Evolutionary conservation across 1,140 invertebrate genomes (phyloP).

Genomic region (Drosophila albomicans): DNA sequence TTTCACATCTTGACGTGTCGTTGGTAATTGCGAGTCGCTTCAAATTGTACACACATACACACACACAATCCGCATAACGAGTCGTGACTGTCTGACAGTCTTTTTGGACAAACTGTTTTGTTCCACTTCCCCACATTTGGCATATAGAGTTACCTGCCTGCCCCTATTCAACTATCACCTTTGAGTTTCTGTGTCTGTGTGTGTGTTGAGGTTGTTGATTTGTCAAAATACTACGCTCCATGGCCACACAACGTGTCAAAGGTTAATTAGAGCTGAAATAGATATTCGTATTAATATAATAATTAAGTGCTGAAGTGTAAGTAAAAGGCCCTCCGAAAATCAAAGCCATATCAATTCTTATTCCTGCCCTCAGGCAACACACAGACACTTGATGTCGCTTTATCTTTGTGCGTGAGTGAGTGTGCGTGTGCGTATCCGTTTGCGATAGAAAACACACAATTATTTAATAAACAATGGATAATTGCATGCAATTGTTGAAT

Average conservation of each 20-base stretch:
- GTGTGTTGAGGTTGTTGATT: slow-evolving; percentile 67
- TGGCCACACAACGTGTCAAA: slow-evolving; percentile 59
- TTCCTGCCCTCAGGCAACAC: slow-evolving; percentile 4
- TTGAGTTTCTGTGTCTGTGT: slow-evolving; percentile 41
- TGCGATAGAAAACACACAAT: slow-evolving; percentile 19
- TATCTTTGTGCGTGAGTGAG: background rate
- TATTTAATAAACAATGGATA: slow-evolving; percentile 36
- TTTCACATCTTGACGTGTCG: slow-evolving; percentile 83
- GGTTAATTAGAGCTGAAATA: slow-evolving; percentile 79
- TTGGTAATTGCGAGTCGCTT: slow-evolving; percentile 82
- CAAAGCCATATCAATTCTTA: slow-evolving; percentile 38
- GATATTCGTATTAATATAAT: slow-evolving; percentile 78
- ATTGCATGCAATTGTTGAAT: slow-evolving; percentile 53
- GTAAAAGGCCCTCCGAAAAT: slow-evolving; percentile 30
- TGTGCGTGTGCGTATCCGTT: background rate
- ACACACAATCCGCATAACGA: slow-evolving; percentile 57
- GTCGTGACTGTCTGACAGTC: slow-evolving; percentile 62
- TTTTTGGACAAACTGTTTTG: slow-evolving; percentile 33
- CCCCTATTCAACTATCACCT: slow-evolving; percentile 49
- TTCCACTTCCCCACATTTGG: background rate
- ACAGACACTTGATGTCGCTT: background rate
- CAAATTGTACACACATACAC: slow-evolving; percentile 67
- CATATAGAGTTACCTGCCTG: slow-evolving; percentile 23
- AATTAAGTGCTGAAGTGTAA: slow-evolving; percentile 76
- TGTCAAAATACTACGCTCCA: slow-evolving; percentile 64